phyloP scores from a whole-genome alignment of 2,797 vertebrate species.

The Poecilia wingei region DNA sequence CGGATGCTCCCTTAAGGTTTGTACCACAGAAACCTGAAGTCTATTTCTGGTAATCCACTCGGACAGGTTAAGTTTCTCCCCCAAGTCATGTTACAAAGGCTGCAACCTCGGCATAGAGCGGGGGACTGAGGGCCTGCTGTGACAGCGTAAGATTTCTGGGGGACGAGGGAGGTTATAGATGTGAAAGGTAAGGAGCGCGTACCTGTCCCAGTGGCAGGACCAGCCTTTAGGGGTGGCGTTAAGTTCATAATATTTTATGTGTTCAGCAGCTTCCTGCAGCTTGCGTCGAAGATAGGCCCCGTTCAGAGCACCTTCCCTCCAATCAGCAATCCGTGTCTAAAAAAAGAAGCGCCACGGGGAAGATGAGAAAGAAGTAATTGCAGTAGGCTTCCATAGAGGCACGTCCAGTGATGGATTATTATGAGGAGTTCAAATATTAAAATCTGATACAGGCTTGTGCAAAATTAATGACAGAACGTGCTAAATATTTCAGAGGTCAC shows the following conservation, averaged over 20 bases:
- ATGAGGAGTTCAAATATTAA: slow-evolving; percentile 74
- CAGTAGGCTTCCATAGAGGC: slow-evolving; percentile 29
- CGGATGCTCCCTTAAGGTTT: slow-evolving; percentile 73
- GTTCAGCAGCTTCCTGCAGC: slow-evolving; percentile 98
- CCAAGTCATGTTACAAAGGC: slow-evolving; percentile 77
- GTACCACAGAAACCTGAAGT: slow-evolving; percentile 72
- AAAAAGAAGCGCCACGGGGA: slow-evolving; percentile 17
- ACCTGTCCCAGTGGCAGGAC: slow-evolving; percentile 99
- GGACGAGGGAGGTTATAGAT: slow-evolving; percentile 82
- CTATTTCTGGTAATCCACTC: slow-evolving; percentile 74
- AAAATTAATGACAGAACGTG: slow-evolving; percentile 51
- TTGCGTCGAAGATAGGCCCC: slow-evolving; percentile 98
- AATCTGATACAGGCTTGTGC: slow-evolving; percentile 24
- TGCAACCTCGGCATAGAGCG: slow-evolving; percentile 65
- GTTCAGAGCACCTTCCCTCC: slow-evolving; percentile 97
- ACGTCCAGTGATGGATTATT: slow-evolving; percentile 57
- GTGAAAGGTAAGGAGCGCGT: slow-evolving; percentile 93
- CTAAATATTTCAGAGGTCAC: slow-evolving; percentile 67
- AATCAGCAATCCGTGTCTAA: slow-evolving; percentile 97
- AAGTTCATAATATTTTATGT: slow-evolving; percentile 99
- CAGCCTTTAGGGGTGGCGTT: slow-evolving; percentile 99
- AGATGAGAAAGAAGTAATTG: slow-evolving; percentile 45
- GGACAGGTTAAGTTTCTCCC: slow-evolving; percentile 73
- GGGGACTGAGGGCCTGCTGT: slow-evolving; percentile 46
- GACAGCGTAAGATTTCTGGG: slow-evolving; percentile 70